Evolutionary conservation across 2,888 invertebrate genomes (phyloP), one percentile per base, ranked within the genome.

Genomic region (Cabera pusaria): DNA sequence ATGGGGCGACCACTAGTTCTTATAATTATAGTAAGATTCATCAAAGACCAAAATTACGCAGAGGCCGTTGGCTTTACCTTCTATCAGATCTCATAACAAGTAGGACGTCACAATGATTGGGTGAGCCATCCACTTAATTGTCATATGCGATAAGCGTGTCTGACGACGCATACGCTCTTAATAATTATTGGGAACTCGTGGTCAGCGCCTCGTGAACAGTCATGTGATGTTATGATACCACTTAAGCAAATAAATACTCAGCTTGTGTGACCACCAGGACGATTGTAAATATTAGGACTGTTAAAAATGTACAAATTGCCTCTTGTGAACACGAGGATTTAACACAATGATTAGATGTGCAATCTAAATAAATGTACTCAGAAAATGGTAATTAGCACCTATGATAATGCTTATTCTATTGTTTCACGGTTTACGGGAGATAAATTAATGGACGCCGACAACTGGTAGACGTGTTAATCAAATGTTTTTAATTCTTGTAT

Each of bases 141-240:
- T 61, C 56, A 54, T 60, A 51, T 64, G 59, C 68, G 71, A 71
- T 71, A 70, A 70, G 68, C 62, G 59, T 54, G 57, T 62, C 59
- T 61, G 63, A 48, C 41, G 52, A 51, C 64, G 55, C 60, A 57
- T 63, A 58, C 59, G 51, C 56, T 64, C 64, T 54, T 64, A 59
- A 59, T 64, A 58, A 64, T 74, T 70, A 83, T 82, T 80, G 69
- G 73, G 65, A 80, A 63, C 83, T 81, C 84, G 83, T 83, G 81
- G 80, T 65, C 72, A 56, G 57, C 58, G 70, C 68, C 80, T 78
- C 77, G 78, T 79, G 74, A 79, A 73, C 62, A 63, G 68, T 87
- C 87, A 87, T 83, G 83, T 87, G 86, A 87, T 75, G 75, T 75
- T 72, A 84, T 84, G 81, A 77, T 74, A 63, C 86, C 86, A 87